Conservation (phyloP, 2,113 vertebrate species). For the Patagioenas fasciata region DNA sequence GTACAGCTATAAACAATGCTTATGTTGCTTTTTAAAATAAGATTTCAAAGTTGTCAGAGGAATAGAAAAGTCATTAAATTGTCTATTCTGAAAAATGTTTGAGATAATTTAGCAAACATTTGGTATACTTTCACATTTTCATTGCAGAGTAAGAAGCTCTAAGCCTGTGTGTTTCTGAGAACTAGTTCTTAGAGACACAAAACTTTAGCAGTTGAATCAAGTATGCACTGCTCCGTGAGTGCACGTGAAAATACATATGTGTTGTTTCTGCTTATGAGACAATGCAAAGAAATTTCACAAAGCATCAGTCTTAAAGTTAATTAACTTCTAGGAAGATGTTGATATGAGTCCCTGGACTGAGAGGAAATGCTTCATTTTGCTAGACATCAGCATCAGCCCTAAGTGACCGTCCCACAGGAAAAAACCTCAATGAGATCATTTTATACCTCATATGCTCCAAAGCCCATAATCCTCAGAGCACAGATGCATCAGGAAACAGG, state of each 20-base stretch:
- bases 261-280: neutral
- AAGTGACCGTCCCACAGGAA: neutral
- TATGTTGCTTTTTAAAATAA: neutral
- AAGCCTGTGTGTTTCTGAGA: neutral
- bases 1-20: fast-evolving
- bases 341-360: neutral
- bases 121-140: neutral
- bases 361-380: neutral
- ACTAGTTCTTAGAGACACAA: neutral
- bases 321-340: neutral
- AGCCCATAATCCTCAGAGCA: neutral
- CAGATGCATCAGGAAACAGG: neutral
- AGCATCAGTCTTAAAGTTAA: neutral
- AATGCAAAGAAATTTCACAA: neutral
- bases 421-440: neutral
- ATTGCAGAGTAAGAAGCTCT: neutral
- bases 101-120: neutral
- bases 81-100: neutral
- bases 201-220: neutral
- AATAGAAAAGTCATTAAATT: neutral
- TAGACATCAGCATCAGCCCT: neutral
- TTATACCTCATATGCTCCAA: neutral
- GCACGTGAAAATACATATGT: fast-evolving
- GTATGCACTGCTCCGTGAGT: fast-evolving
- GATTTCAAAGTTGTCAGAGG: neutral